phyloP scores from a whole-genome alignment of 53 echinoderm and acorn worm species.

The Paracentrotus lividus region DNA sequence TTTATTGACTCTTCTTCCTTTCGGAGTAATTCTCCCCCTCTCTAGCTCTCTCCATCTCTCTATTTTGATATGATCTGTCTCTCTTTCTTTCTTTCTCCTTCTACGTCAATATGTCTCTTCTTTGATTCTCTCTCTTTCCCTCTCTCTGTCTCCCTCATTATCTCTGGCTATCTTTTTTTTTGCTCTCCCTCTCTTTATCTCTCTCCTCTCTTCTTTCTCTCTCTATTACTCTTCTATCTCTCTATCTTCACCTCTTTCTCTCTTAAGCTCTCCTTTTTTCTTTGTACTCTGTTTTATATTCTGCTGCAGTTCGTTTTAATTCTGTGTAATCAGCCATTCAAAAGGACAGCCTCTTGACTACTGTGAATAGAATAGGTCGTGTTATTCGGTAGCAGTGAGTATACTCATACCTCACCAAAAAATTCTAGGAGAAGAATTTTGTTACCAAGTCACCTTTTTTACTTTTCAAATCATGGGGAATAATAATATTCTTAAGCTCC shows the following conservation, averaged over 20 bases:
- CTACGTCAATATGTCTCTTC: too few species aligned
- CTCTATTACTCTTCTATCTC: background rate
- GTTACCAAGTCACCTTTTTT: constrained; percentile 47
- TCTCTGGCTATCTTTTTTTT: background rate
- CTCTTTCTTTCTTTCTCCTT: background rate
- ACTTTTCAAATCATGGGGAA: too few species aligned
- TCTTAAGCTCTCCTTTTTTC: background rate
- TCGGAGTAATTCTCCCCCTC: background rate
- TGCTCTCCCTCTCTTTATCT: background rate
- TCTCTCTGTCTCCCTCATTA: background rate
- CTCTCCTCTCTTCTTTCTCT: background rate
- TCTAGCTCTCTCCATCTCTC: background rate
- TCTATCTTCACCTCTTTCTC: background rate
- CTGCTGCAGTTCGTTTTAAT: background rate
- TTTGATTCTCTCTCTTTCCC: background rate
- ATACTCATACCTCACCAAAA: background rate
- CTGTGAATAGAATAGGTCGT: background rate
- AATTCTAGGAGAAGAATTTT: background rate
- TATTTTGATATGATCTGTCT: background rate
- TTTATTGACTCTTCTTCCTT: constrained; percentile 38
- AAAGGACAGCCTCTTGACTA: background rate
- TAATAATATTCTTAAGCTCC: too few species aligned
- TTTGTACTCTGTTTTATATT: background rate
- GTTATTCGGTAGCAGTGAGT: constrained; percentile 58
- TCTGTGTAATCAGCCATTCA: constrained; percentile 44